Conservation (phyloP, 2,888 invertebrate species). For the Venusia cambrica region DNA sequence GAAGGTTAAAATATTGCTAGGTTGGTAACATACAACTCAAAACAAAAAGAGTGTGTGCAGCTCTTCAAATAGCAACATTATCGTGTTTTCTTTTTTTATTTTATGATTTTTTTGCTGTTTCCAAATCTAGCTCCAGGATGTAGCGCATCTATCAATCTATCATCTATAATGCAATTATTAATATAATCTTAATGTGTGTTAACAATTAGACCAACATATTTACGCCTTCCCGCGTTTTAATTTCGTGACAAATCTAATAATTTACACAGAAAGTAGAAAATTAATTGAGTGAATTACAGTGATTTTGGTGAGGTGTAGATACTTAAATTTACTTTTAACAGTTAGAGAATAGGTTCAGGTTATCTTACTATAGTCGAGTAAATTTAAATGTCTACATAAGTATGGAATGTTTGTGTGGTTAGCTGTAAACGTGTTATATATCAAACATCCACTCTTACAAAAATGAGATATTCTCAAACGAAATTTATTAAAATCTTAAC, state of each 20-base stretch:
- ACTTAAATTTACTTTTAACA: constrained; percentile 40
- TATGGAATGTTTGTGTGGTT: constrained; percentile 51
- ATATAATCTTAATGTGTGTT: constrained; percentile 44
- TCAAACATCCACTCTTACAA: constrained; percentile 39
- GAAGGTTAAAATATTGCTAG: constrained; percentile 77
- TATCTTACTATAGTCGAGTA: constrained; percentile 27
- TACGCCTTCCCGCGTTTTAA: constrained; percentile 44
- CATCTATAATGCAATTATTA: constrained; percentile 65
- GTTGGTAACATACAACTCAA: constrained; percentile 75
- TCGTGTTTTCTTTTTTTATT: constrained; percentile 47
- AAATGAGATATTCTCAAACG: constrained; percentile 36
- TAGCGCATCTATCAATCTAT: constrained; percentile 80
- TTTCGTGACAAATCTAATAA: constrained; percentile 49
- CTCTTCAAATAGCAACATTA: constrained; percentile 79
- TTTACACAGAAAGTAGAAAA: constrained; percentile 48
- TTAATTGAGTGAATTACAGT: constrained; percentile 39
- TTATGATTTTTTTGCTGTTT: constrained; percentile 45
- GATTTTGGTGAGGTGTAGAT: constrained; percentile 34
- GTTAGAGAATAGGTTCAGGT: constrained; percentile 3
- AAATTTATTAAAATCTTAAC: constrained; percentile 48
- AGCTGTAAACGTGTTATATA: constrained; percentile 33
- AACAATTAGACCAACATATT: constrained; percentile 47
- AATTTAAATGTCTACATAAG: constrained; percentile 46
- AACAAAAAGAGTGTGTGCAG: constrained; percentile 77
- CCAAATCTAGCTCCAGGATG: constrained; percentile 67